Evolutionary conservation across 2,888 invertebrate genomes (phyloP).

Genomic region (Drosophila antonietae): DNA sequence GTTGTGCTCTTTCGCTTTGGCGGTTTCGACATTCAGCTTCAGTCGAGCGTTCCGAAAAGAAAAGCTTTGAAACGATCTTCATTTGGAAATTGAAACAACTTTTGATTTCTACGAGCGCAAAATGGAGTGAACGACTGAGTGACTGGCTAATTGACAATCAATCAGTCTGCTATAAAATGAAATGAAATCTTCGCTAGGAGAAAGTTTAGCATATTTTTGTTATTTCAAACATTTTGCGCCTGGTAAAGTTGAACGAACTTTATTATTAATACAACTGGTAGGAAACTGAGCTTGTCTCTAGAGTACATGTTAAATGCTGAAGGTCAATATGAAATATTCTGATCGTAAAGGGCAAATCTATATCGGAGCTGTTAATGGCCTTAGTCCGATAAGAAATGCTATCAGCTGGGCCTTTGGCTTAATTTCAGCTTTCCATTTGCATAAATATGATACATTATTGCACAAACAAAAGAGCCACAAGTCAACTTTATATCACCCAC

Average conservation of each 20-base stretch:
- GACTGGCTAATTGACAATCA: constrained; percentile 34
- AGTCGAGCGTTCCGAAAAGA: constrained; percentile 52
- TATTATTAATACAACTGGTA: constrained; percentile 21
- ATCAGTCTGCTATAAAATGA: constrained; percentile 23
- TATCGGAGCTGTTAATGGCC: not conserved
- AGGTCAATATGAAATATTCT: constrained; percentile 28
- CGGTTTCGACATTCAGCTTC: constrained; percentile 44
- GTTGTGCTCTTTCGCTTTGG: constrained; percentile 40
- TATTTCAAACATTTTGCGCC: constrained; percentile 37
- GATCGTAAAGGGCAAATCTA: not conserved
- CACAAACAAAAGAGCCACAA: constrained; percentile 43
- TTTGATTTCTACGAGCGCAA: constrained; percentile 48
- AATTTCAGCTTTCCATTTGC: constrained; percentile 2
- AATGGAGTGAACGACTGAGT: constrained; percentile 9
- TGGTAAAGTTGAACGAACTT: constrained; percentile 46
- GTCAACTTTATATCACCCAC: constrained; percentile 33
- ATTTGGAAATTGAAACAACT: constrained; percentile 30
- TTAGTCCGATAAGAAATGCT: constrained; percentile 10
- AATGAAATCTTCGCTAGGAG: constrained; percentile 53
- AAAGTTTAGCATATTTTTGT: constrained; percentile 64
- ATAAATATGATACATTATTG: constrained; percentile 1
- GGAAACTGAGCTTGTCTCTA: constrained; percentile 18
- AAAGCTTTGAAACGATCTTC: constrained; percentile 34
- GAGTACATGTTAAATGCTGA: constrained; percentile 9
- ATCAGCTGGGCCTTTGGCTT: constrained; percentile 2